phyloP scores from a whole-genome alignment of 2,113 vertebrate species.

The Sphaerodactylus townsendi region DNA sequence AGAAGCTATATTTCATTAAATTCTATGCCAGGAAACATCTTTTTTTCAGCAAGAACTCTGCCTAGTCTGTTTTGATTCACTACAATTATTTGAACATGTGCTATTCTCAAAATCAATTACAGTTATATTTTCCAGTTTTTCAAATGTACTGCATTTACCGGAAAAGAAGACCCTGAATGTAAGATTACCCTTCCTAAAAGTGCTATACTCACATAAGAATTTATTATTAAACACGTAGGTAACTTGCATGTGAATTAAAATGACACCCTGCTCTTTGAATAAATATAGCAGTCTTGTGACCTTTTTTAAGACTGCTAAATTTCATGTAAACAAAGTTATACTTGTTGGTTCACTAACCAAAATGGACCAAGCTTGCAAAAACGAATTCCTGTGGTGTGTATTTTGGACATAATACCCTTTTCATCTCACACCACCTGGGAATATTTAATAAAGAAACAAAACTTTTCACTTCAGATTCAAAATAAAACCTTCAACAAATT shows the following conservation, averaged over 20 bases:
- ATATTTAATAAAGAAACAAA: conserved; percentile 35
- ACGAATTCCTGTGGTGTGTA: conserved; percentile 48
- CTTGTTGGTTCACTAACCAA: conserved; percentile 27
- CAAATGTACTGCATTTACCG: background rate
- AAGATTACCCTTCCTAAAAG: too few relatives aligned
- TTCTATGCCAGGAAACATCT: background rate
- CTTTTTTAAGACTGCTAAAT: background rate
- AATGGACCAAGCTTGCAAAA: conserved; percentile 13
- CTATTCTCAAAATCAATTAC: background rate
- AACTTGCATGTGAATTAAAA: too few relatives aligned
- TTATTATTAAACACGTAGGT: too few relatives aligned
- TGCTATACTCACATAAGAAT: too few relatives aligned
- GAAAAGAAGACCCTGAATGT: too few relatives aligned
- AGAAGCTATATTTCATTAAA: conserved; percentile 19
- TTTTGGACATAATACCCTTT: conserved; percentile 38
- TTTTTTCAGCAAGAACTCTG: conserved; percentile 9
- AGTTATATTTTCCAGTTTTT: background rate
- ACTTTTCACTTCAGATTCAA: conserved; percentile 22
- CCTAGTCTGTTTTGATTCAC: background rate
- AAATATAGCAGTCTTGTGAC: background rate
- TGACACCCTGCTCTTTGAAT: too few relatives aligned
- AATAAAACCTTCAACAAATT: background rate
- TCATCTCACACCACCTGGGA: background rate
- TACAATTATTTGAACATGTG: conserved; percentile 3
- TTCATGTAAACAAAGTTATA: conserved; percentile 3